Evolutionary conservation across 2,113 vertebrate genomes (phyloP), one percentile per base, ranked within the genome.

Genomic region (Corythornis vintsioides): DNA sequence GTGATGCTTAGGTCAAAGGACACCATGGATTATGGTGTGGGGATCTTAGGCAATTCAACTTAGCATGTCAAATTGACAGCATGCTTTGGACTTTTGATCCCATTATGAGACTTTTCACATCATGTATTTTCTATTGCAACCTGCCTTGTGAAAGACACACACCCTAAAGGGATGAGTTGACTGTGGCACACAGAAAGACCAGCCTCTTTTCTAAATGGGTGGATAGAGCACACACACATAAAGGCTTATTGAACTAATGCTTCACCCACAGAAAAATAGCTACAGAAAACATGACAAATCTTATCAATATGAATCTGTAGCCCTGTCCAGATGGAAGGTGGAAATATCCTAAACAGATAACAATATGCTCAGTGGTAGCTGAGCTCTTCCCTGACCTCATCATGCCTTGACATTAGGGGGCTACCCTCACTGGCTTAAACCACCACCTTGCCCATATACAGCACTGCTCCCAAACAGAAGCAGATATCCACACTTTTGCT

Each of bases 111-210:
- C 20, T 83, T 91, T 29, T 80, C 67, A 63, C 4, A 8, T 71
- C 38, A 52, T 8, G 65, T 11, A 18, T 83, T 77, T 89, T 85
- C 76, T 89, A 60, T 63, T 91, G 78, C 64, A 89, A 76, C 28
- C 42, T 19, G 21, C 25, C 38, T 66, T 83, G 20, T 80, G 72
- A 71, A 94, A 88, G 56, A 24, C 56, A 88, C 56, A 88, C 47
- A 74, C 12, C 29, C 67, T 56, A 35, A 86, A 92, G 79, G 48
- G 4, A 88, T 42, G 85, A 83, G 71, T 74, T 94, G 60, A 72
- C 26, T 11, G 52, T 83, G 47, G 74, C 69, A 89, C 9, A 9
- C 10, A 59, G 43, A 31, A 87, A 73, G 31, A 77, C 9, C 25
- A 55, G 61, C 29, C 11, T 80, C 50, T 80, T 76, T 52, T 73